Base-by-base conservation (phyloP, 2,797 vertebrate species). In the Poecilia picta region DNA sequence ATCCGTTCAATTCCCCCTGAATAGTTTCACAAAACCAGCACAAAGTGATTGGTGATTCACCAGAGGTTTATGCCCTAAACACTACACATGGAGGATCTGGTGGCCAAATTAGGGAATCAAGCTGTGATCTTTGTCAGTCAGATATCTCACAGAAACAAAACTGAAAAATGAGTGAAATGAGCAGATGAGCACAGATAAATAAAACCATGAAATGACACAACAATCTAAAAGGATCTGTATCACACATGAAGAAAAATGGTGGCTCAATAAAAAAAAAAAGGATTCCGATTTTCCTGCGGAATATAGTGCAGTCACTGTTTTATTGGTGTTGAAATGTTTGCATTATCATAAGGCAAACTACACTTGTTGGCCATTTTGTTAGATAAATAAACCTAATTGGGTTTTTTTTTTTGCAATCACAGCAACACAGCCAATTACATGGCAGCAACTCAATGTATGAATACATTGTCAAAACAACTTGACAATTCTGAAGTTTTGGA, bases 101-200 rank as follows among this genome's bases (percentile, higher is more conserved):
- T 78, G 81, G 82, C 75, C 86, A 87, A 66, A 86, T 74, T 81
- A 73, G 70, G 57, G 85, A 87, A 84, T 78, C 77, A 86, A 88
- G 85, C 83, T 88, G 87, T 79, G 80, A 78, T 90, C 83, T 90
- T 79, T 89, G 90, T 93, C 92, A 89, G 91, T 92, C 87, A 92
- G 73, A 89, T 51, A 28, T 25, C 18, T 68, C 25, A 41, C 59
- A 76, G 71, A 62, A 15, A 23, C 8, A 28, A 36, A n/a, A 83
- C 5, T 11, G 20, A 20, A 49, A 73, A 25, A 51, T 73, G 18
- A 20, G 49, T 33, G 18, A 5, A 73, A 28, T 49, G 66, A 70
- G 25, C 23, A 70, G 66, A 43, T 70, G n/a, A 43, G 66, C 0
- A 2, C 25, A 15, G 12, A 45, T 7, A n/a, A 43, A 43, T 68